A percentile compares a stretch with the other conserved stretches of the same genome.
Evolutionary conservation across 2,113 vertebrate species (phyloP).

Genomic region (Gallinago paraguaiae): DNA sequence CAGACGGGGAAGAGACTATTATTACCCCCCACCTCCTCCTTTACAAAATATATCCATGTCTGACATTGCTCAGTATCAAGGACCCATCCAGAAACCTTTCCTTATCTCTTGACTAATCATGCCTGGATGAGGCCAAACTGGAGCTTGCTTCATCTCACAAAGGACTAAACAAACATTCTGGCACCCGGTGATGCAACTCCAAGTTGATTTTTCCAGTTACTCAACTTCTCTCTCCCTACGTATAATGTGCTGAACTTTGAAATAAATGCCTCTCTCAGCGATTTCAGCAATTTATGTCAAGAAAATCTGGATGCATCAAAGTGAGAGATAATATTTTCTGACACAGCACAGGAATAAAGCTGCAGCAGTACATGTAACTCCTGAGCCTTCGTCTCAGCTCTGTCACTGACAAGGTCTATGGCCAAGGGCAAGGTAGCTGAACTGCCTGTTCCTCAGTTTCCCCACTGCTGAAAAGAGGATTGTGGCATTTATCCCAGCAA

Average conservation of each 20-base stretch:
- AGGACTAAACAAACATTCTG: constrained; percentile 69
- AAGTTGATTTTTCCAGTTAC: constrained; percentile 73
- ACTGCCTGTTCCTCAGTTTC: constrained; percentile 25
- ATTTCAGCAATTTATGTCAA: constrained; percentile 67
- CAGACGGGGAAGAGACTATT: neutral
- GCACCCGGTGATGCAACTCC: constrained; percentile 55
- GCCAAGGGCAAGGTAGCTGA: constrained; percentile 34
- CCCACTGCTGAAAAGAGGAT: neutral
- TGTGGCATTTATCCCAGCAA: neutral
- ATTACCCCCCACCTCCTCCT: neutral
- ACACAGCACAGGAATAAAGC: constrained; percentile 57
- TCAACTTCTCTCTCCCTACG: constrained; percentile 45
- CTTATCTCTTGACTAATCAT: constrained; percentile 53
- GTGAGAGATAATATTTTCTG: constrained; percentile 55
- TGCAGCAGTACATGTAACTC: constrained; percentile 20
- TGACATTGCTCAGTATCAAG: neutral
- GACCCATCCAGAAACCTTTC: neutral
- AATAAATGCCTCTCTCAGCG: constrained; percentile 65
- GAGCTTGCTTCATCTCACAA: constrained; percentile 64
- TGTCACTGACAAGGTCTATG: constrained; percentile 17
- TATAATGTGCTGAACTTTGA: constrained; percentile 60
- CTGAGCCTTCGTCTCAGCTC: neutral
- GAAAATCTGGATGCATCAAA: constrained; percentile 66
- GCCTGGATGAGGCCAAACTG: constrained; percentile 58
- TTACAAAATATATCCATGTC: neutral